Conservation (phyloP, 2,797 vertebrate genomes). For the Crax fasciolata region DNA sequence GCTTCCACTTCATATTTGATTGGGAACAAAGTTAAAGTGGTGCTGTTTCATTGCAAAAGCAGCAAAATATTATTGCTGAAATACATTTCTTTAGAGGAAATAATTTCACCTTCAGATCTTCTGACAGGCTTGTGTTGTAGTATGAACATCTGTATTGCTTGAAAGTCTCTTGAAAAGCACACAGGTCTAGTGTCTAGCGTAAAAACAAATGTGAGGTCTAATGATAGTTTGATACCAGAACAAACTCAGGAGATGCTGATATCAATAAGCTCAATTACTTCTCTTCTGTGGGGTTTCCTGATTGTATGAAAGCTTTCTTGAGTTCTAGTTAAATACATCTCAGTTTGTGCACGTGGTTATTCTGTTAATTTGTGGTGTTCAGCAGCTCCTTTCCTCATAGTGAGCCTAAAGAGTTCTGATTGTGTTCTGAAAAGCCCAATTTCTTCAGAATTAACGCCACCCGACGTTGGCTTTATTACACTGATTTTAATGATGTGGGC, state of each 20-base stretch:
- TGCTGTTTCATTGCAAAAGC: not conserved
- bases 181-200: not conserved
- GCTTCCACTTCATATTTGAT: not conserved
- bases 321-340: not conserved
- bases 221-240: too few species aligned
- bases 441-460: not conserved
- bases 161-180: not conserved
- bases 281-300: not conserved
- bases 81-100: not conserved
- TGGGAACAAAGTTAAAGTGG: not conserved
- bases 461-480: not conserved
- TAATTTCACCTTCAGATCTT: not conserved
- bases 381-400: fast-evolving
- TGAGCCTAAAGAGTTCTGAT: not conserved
- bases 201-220: not conserved
- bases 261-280: not conserved
- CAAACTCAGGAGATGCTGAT: not conserved
- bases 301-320: not conserved
- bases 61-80: not conserved
- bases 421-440: not conserved
- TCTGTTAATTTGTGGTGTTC: not conserved
- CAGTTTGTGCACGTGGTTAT: not conserved
- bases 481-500: not conserved
- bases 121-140: not conserved
- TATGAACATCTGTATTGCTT: not conserved